These are phyloP conservation scores for Drosophila subobscura DNA, from an alignment of 1,140 invertebrate species.

Conservation along the genomic window DNA sequence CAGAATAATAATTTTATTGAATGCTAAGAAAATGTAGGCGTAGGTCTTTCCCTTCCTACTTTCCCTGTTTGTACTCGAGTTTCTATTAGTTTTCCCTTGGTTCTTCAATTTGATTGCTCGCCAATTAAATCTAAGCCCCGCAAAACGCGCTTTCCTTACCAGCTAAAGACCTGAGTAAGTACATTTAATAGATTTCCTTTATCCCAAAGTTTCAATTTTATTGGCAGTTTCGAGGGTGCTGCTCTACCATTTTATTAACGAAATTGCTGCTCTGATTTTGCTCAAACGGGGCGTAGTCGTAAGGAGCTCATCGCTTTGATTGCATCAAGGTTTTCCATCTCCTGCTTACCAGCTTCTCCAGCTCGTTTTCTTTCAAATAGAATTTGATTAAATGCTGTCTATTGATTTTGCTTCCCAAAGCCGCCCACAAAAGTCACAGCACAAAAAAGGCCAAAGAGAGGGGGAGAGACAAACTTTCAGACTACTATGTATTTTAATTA, in stretches of 20 bases:
- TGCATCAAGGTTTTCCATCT: constrained; percentile 52
- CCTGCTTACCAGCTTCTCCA: constrained; percentile 1
- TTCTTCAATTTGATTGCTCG: neutral
- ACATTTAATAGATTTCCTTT: constrained; percentile 11
- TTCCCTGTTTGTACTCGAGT: too few species aligned
- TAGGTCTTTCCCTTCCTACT: too few species aligned
- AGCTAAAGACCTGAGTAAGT: neutral
- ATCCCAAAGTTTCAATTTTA: constrained; percentile 46
- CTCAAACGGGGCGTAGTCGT: constrained; percentile 23
- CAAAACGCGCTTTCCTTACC: neutral
- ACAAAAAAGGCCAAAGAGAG: neutral
- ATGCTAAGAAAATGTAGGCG: too few species aligned
- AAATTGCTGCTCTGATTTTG: constrained; percentile 51
- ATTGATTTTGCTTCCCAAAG: constrained; percentile 64
- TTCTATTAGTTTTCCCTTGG: too few species aligned
- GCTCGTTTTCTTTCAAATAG: constrained; percentile 56
- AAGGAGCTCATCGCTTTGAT: constrained; percentile 55
- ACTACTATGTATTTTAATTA: constrained; percentile 72
- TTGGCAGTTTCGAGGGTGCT: constrained; percentile 31
- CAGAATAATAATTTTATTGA: too few species aligned
- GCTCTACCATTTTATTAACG: constrained; percentile 58
- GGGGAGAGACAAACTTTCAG: constrained; percentile 54
- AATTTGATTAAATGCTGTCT: constrained; percentile 74
- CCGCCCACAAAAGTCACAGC: constrained; percentile 52
- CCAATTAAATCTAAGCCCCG: neutral